These are phyloP conservation scores for Anolis apletophallus DNA, from an alignment of 2,797 vertebrate genomes.

Conservation along the genomic window DNA sequence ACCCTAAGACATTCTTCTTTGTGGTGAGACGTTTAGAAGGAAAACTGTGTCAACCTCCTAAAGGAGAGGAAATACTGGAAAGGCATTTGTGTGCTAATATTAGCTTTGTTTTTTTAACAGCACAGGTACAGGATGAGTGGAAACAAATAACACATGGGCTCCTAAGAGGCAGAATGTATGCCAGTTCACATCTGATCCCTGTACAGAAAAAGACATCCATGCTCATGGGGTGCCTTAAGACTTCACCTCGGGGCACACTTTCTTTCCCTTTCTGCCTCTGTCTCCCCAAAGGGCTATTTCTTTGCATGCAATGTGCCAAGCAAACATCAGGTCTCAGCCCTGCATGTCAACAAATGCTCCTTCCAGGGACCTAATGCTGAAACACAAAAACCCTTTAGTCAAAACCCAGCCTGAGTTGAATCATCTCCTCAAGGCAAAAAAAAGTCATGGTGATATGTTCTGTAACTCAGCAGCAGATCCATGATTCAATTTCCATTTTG, in stretches of 20 bases:
- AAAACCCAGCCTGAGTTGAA: not conserved
- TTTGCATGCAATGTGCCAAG: not conserved
- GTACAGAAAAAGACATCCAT: too few species aligned
- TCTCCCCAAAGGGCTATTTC: not conserved
- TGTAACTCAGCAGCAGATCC: not conserved
- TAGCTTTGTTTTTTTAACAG: too few species aligned
- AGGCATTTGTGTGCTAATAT: too few species aligned
- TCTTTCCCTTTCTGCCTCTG: not conserved
- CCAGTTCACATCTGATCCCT: too few species aligned
- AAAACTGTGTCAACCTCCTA: too few species aligned
- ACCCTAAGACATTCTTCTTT: too few species aligned
- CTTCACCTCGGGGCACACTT: not conserved
- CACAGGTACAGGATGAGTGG: too few species aligned
- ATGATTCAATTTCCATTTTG: not conserved
- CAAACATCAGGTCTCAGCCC: not conserved
- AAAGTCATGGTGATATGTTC: not conserved
- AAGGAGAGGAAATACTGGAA: too few species aligned
- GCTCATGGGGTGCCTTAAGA: not conserved
- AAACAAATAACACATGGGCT: too few species aligned
- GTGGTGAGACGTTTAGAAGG: too few species aligned
- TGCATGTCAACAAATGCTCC: not conserved
- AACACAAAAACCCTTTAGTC: not conserved
- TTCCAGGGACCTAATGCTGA: not conserved
- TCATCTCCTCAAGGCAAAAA: not conserved
- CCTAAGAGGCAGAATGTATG: too few species aligned